These are phyloP conservation scores for Tor tambroides DNA, from an alignment of 2,113 vertebrate species.

Conservation along the genomic window DNA sequence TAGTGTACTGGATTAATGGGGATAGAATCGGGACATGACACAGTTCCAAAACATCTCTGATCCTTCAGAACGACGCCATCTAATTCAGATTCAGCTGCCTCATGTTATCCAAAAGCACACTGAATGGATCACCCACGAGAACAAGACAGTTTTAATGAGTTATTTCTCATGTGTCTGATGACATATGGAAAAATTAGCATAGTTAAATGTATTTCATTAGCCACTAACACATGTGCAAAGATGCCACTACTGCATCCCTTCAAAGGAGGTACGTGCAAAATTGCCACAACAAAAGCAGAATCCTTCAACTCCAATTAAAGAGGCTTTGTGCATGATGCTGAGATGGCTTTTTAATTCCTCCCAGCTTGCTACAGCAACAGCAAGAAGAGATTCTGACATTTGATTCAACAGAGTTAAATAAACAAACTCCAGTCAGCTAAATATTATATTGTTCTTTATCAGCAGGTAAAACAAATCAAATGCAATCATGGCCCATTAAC, in stretches of 20 bases:
- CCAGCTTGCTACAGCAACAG: conserved; percentile 54
- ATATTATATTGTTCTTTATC: neutral
- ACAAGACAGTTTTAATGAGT: conserved; percentile 45
- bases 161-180: conserved; percentile 57
- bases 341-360: conserved; percentile 56
- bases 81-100: neutral
- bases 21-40: neutral
- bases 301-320: conserved; percentile 64
- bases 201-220: conserved; percentile 63
- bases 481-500: neutral
- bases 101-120: conserved; percentile 15
- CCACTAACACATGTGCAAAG: conserved; percentile 56
- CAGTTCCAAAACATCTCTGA: neutral
- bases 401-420: conserved; percentile 39
- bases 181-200: conserved; percentile 54
- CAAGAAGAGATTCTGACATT: conserved; percentile 61
- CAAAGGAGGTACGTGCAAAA: conserved; percentile 57
- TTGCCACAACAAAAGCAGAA: conserved; percentile 60
- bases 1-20: neutral
- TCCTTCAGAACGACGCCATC: neutral
- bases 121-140: conserved; percentile 25
- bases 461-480: conserved; percentile 24
- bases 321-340: conserved; percentile 37
- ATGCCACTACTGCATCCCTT: conserved; percentile 57
- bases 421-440: conserved; percentile 34